Evolutionary conservation across 2,888 invertebrate genomes (phyloP).

Genomic region (Petrolisthes cinctipes): DNA sequence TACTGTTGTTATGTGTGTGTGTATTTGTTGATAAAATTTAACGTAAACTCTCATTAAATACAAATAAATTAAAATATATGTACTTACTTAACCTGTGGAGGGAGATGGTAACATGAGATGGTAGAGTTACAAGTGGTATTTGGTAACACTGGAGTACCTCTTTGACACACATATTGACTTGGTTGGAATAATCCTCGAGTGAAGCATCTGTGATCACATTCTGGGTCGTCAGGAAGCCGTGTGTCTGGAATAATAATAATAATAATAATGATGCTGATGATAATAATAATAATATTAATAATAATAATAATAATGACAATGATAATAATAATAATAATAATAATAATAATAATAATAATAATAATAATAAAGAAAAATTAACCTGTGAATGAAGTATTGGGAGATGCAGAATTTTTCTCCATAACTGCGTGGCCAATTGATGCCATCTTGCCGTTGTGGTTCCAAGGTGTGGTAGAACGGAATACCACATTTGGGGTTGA

Average conservation of each 20-base stretch:
- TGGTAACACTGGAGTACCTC: not conserved
- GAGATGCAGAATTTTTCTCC: not conserved
- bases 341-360: too few species aligned
- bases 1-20: too few species aligned
- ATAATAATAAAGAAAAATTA: not conserved
- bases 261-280: too few species aligned
- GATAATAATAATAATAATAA: too few species aligned
- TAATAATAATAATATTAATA: too few species aligned
- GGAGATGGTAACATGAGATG: not conserved
- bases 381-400: slow-evolving; percentile 16
- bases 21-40: too few species aligned
- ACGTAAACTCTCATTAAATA: too few species aligned
- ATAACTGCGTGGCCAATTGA: slow-evolving; percentile 1
- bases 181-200: not conserved
- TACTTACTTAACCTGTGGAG: not conserved
- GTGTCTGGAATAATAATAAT: not conserved
- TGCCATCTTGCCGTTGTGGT: not conserved
- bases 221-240: not conserved
- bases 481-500: slow-evolving; percentile 9
- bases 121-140: not conserved
- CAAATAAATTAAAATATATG: too few species aligned
- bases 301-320: too few species aligned
- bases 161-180: not conserved
- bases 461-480: slow-evolving; percentile 3
- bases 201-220: not conserved